Evolutionary conservation across 2,113 vertebrate genomes (phyloP).

Genomic region (Ranitomeya imitator): DNA sequence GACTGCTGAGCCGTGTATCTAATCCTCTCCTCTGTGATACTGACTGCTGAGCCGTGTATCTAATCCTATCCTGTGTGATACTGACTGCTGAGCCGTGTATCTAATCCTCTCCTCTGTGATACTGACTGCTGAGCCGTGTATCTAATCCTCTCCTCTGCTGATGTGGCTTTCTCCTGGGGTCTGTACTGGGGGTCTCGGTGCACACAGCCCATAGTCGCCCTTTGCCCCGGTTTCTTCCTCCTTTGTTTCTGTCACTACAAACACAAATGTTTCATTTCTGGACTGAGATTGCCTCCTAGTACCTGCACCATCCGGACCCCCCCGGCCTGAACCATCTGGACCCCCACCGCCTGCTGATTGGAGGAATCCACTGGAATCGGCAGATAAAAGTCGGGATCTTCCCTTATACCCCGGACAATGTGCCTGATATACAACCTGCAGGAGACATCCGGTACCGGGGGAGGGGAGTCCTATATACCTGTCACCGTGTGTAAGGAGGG

Average conservation of each 20-base stretch:
- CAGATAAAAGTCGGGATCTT: neutral
- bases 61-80: no score
- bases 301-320: neutral
- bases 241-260: slow-evolving; percentile 2
- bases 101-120: no score
- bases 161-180: neutral
- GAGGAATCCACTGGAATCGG: neutral
- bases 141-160: neutral
- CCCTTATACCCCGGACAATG: neutral
- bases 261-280: slow-evolving; percentile 42
- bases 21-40: no score
- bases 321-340: neutral
- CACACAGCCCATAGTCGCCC: no score
- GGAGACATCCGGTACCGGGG: neutral
- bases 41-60: no score
- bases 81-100: no score
- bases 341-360: neutral
- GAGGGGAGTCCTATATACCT: neutral
- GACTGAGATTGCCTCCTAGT: neutral
- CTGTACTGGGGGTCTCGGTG: no score
- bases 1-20: no score
- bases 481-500: neutral
- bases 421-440: slow-evolving; percentile 46
- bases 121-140: no score
- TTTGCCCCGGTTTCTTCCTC: no score